Base-by-base conservation (phyloP, 2,797 vertebrate species). In the Rachycentron canadum region DNA sequence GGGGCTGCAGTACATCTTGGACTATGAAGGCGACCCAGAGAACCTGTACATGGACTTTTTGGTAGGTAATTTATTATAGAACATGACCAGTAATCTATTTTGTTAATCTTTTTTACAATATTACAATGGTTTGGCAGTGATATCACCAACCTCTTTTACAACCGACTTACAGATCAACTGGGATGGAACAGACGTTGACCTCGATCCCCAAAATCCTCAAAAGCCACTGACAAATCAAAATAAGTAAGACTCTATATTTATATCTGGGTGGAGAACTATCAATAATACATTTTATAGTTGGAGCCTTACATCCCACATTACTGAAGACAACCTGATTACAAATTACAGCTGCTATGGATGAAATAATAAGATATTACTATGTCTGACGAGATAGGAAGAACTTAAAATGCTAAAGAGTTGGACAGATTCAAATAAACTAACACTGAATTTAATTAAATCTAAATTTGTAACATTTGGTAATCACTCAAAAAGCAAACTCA, bases 1-100 rank as follows among this genome's bases (percentile, higher is more conserved):
- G 94, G 95, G 47, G 86, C 95, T 99, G 93, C 95, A 95, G 69
- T 90, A 93, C 1, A 83, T 96, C 75, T 79, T 97, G 85, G 92
- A 96, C 85, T 94, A 82, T 50, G 94, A 96, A 79, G 96, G 96
- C 76, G 93, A 97, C 64, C 86, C 87, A 9, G 17, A 96, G 69
- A 86, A 95, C 8, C 93, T 95, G 89, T 78, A 86, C 81, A 87
- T 96, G 83, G 84, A 81, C 82, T 98, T 97, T 93, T 91, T 49
- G 87, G 97, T 99, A 93, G 90, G 94, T 70, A 14, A 73, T 56
- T 82, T 8, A 17, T 16, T 34, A 11, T 7, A 1, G 16, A 38
- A 40, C 2, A 30, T 4, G 23, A 0, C 4, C 8, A n/a, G 1
- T 41, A 41, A 61, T 50, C 7, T 32, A 12, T 47, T 13, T 4